Conservation (phyloP, 92 coral and sea anemone genomes). For the Pocillopora meandrina region DNA sequence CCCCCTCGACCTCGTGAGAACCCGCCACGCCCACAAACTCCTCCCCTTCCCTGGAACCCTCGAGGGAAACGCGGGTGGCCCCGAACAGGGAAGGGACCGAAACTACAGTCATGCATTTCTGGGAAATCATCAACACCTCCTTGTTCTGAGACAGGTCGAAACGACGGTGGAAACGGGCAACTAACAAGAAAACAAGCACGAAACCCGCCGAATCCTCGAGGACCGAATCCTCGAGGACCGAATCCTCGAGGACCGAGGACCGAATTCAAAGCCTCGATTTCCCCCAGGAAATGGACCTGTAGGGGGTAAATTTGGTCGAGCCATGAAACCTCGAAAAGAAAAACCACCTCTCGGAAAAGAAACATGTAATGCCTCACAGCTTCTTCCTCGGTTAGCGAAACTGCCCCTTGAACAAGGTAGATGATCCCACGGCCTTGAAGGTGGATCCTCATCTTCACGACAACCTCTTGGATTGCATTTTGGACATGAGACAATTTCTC, state of each 20-base stretch:
- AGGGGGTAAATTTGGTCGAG: neutral
- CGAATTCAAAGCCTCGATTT: slow-evolving; percentile 16
- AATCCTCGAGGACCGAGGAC: slow-evolving; percentile 16
- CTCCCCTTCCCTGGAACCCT: slow-evolving; percentile 14
- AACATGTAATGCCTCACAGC: slow-evolving; percentile 5
- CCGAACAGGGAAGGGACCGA: slow-evolving; percentile 14
- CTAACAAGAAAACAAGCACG: slow-evolving; percentile 1
- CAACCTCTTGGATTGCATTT: slow-evolving; percentile 25
- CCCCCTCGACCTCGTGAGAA: slow-evolving; percentile 26
- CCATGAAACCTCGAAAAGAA: neutral
- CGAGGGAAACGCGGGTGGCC: slow-evolving; percentile 6
- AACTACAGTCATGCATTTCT: slow-evolving; percentile 7
- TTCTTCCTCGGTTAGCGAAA: slow-evolving; percentile 11
- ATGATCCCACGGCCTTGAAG: slow-evolving; percentile 12
- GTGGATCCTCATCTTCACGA: slow-evolving; percentile 16
- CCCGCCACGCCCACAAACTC: slow-evolving; percentile 11
- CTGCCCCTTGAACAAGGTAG: slow-evolving; percentile 23
- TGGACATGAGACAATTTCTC: slow-evolving; percentile 6
- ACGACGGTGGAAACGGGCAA: neutral
- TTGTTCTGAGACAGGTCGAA: neutral
- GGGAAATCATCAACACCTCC: neutral
- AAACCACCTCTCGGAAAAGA: neutral
- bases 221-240: neutral
- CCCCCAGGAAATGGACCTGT: neutral
- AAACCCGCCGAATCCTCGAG: slow-evolving; percentile 15